Conservation (phyloP, 2,113 vertebrate species). For the Nibea albiflora region DNA sequence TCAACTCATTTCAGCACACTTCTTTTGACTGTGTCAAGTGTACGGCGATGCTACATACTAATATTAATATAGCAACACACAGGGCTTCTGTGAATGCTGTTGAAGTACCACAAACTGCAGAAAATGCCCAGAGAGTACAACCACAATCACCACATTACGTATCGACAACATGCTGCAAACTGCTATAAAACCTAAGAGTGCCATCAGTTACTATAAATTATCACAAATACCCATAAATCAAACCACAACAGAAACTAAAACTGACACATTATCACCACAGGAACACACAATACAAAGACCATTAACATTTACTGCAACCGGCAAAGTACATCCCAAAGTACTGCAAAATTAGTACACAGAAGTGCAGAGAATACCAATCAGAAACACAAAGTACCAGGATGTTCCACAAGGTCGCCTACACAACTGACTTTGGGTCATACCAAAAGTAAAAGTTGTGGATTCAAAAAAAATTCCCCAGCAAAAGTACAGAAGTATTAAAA, state of each 20-base stretch:
- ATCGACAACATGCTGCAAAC: background rate
- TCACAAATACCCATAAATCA: background rate
- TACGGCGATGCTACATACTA: background rate
- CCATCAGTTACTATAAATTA: background rate
- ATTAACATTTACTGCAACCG: background rate
- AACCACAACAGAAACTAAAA: background rate
- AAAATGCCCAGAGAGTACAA: no score
- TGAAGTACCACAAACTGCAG: background rate
- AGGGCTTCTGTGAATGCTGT: background rate
- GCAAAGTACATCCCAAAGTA: background rate
- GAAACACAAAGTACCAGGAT: background rate
- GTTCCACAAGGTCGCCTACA: background rate
- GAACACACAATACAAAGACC: background rate
- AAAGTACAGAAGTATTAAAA: background rate
- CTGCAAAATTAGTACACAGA: background rate
- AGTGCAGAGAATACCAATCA: background rate
- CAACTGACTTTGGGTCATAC: no score
- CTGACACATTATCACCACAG: background rate
- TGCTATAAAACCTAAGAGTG: background rate
- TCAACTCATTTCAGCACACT: background rate
- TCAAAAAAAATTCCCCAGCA: background rate
- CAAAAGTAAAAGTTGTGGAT: background rate
- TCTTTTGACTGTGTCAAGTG: conserved; percentile 3
- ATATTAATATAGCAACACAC: background rate
- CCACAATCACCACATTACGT: background rate